Evolutionary conservation across 2,888 invertebrate genomes (phyloP).

Genomic region (Drosophila parthenogenetica): DNA sequence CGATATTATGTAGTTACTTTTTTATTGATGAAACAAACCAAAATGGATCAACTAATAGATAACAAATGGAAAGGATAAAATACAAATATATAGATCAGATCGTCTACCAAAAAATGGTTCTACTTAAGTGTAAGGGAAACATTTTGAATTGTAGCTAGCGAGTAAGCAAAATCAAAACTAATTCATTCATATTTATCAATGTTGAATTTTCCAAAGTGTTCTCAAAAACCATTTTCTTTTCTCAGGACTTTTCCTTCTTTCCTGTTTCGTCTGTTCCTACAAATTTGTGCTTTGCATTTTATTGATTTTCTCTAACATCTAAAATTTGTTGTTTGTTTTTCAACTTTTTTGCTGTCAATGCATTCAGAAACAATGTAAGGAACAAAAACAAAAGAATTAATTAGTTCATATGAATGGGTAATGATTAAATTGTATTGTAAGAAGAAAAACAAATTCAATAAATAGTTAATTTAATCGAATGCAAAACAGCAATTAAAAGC

Average conservation of each 20-base stretch:
- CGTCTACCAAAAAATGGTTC: conserved; percentile 41
- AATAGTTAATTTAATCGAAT: conserved; percentile 73
- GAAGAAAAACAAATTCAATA: conserved; percentile 54
- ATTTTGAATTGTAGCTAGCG: conserved; percentile 61
- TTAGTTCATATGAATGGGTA: not conserved
- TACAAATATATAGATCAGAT: conserved; percentile 43
- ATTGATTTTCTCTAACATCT: conserved; percentile 10
- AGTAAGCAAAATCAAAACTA: conserved; percentile 58
- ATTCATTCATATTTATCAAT: conserved; percentile 6
- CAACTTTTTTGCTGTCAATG: conserved; percentile 61
- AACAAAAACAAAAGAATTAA: conserved; percentile 26
- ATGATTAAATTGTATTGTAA: conserved; percentile 57
- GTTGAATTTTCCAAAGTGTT: conserved; percentile 6
- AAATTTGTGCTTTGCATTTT: conserved; percentile 7
- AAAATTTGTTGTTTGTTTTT: conserved; percentile 29
- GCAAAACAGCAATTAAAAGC: conserved; percentile 66
- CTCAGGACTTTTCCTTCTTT: not conserved
- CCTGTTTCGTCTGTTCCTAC: conserved; percentile 40
- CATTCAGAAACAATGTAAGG: conserved; percentile 59
- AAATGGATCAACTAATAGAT: conserved; percentile 16
- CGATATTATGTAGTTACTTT: conserved; percentile 64
- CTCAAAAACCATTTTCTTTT: conserved; percentile 13
- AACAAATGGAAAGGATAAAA: conserved; percentile 27
- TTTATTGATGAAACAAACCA: conserved; percentile 25
- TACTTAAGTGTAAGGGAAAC: conserved; percentile 20